These are phyloP conservation scores for Cyphomyrmex costatus DNA, from an alignment of 1,140 invertebrate species.

Conservation along the genomic window DNA sequence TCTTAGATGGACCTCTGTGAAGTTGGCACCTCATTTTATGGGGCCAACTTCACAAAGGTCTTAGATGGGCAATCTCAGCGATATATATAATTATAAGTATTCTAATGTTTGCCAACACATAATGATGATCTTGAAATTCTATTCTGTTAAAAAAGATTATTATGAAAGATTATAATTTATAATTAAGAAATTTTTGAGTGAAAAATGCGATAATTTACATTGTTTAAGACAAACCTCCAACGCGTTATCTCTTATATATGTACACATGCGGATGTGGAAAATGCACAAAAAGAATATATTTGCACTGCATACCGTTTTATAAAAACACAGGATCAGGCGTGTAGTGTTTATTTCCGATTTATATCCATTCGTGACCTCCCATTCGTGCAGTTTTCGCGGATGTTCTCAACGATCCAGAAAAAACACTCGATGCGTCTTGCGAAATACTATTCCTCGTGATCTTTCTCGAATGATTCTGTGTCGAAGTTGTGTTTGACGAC, in stretches of 20 bases:
- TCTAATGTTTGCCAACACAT: neutral
- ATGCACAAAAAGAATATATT: neutral
- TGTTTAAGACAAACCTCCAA: neutral
- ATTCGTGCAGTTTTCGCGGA: neutral
- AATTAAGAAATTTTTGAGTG: neutral
- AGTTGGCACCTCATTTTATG: too few relatives aligned
- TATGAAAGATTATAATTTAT: neutral
- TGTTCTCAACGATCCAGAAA: conserved; percentile 32
- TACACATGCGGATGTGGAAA: neutral
- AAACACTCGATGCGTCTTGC: conserved; percentile 39
- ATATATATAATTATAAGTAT: neutral
- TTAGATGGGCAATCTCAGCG: neutral
- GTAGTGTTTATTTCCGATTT: conserved; percentile 38
- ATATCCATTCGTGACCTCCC: neutral
- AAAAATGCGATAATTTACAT: neutral
- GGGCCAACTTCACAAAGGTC: too few relatives aligned
- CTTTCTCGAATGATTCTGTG: neutral
- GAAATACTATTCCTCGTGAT: conserved; percentile 18
- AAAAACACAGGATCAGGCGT: conserved; percentile 20
- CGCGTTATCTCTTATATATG: neutral
- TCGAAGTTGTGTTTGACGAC: conserved; percentile 34
- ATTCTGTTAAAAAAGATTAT: neutral
- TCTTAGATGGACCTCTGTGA: too few relatives aligned
- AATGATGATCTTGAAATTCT: neutral
- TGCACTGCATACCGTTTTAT: neutral